Percentiles rank a stretch among this genome's conserved stretches.
Conservation (phyloP, 2,888 invertebrate species). For the Megamerina dolium region DNA sequence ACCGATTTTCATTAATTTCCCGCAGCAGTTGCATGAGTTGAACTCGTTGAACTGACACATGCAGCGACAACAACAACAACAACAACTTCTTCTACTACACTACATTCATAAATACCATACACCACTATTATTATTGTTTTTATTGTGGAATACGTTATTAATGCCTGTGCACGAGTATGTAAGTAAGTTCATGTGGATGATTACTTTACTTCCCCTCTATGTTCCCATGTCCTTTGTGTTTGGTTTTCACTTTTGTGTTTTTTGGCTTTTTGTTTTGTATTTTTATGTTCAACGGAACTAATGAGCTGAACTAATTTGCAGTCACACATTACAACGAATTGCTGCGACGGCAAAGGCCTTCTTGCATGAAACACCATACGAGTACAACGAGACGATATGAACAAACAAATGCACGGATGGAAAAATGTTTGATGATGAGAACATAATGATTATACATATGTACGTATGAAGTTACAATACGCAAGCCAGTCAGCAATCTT, state of each 20-base stretch:
- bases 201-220: neutral
- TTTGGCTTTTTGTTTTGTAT: slow-evolving; percentile 1
- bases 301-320: slow-evolving; percentile 28
- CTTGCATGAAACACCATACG: no score
- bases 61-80: no score
- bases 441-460: neutral
- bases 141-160: no score
- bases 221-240: neutral
- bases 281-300: slow-evolving; percentile 21
- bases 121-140: no score
- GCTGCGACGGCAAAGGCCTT: neutral
- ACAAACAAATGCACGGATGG: no score
- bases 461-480: neutral
- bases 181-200: neutral
- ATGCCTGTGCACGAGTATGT: no score
- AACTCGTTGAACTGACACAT: neutral
- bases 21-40: slow-evolving; percentile 4
- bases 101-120: no score
- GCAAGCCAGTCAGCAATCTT: no score
- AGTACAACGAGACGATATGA: no score
- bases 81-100: no score
- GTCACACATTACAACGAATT: slow-evolving; percentile 12
- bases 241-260: neutral
- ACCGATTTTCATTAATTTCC: slow-evolving; percentile 14
- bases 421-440: neutral